Percentiles rank a stretch among this genome's conserved stretches.
phyloP scores from a whole-genome alignment of 2,113 vertebrate genomes.

The Zosterops pallidus region DNA sequence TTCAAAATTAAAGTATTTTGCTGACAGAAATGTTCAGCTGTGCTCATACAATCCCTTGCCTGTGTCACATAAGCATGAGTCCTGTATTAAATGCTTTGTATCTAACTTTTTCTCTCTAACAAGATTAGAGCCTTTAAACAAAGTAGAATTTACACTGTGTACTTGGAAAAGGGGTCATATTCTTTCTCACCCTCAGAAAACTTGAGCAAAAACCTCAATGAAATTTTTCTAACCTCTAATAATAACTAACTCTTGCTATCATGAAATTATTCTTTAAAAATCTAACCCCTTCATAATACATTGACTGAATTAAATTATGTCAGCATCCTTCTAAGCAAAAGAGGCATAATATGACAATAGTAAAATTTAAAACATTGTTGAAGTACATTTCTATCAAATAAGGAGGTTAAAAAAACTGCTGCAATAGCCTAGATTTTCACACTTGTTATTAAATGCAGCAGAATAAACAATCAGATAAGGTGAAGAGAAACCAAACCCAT shows the following conservation, averaged over 20 bases:
- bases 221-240: background rate
- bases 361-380: background rate
- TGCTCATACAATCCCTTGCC: background rate
- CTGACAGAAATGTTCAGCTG: background rate
- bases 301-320: background rate
- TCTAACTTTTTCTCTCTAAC: background rate
- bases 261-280: background rate
- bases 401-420: background rate
- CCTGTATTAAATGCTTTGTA: background rate
- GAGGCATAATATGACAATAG: background rate
- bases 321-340: accelerated
- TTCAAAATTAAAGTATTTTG: background rate
- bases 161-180: background rate
- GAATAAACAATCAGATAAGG: background rate
- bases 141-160: background rate
- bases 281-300: background rate
- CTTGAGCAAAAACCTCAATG: background rate
- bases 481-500: background rate
- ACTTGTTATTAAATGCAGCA: background rate
- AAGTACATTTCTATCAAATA: background rate
- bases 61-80: accelerated
- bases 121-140: background rate
- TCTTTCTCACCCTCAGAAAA: background rate
- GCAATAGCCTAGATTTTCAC: background rate
- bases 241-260: background rate